Conservation (phyloP, 2,888 invertebrate genomes). For the Rugalucina vietnamica region DNA sequence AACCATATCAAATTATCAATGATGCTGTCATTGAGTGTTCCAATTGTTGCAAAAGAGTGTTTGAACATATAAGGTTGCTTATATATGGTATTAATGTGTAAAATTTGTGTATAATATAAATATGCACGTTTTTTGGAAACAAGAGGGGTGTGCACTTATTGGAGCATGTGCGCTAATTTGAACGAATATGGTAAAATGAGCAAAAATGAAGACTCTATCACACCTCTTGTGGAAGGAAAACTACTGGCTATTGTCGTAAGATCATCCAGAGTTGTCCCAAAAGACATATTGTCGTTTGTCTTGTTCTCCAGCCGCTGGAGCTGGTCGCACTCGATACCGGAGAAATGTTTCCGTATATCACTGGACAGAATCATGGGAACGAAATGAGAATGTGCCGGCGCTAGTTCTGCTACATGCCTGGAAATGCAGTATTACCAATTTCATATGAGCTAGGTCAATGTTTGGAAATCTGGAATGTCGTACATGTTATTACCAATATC, state of each 20-base stretch:
- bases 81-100: too few species aligned
- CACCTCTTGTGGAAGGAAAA: constrained; percentile 74
- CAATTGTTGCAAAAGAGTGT: too few species aligned
- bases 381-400: constrained; percentile 75
- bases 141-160: too few species aligned
- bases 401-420: constrained; percentile 77
- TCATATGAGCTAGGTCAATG: background rate
- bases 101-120: too few species aligned
- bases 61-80: too few species aligned
- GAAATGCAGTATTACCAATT: too few species aligned
- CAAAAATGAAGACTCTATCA: too few species aligned
- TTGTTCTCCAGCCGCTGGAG: constrained; percentile 70
- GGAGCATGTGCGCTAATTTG: too few species aligned
- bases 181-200: too few species aligned
- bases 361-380: constrained; percentile 72
- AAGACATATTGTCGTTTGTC: constrained; percentile 54
- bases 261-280: constrained; percentile 64
- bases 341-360: constrained; percentile 74
- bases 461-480: background rate
- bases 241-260: constrained; percentile 70
- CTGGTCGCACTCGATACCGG: constrained; percentile 75
- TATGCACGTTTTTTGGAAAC: too few species aligned
- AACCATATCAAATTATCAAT: too few species aligned
- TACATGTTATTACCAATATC: background rate
- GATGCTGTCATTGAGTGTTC: too few species aligned